Evolutionary conservation across 2,113 vertebrate species (phyloP).

Genomic region (Neogobius melanostomus): DNA sequence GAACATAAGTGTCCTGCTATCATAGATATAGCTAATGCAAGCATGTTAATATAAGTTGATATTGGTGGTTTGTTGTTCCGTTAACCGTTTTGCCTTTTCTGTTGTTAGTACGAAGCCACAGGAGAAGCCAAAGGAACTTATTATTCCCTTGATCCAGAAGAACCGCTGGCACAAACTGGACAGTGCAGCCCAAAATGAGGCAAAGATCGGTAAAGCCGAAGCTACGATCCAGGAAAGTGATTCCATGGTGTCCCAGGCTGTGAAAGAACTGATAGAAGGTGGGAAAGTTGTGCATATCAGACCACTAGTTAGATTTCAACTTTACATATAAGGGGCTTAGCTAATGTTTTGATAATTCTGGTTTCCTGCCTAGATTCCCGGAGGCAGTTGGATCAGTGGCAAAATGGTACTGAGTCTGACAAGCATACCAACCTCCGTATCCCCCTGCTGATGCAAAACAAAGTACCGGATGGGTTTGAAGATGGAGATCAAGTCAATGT

Average conservation of each 20-base stretch:
- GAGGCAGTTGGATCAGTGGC: constrained; percentile 80
- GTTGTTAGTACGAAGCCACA: constrained; percentile 73
- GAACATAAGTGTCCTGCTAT: background rate
- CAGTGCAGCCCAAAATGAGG: constrained; percentile 18
- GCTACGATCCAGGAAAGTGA: constrained; percentile 39
- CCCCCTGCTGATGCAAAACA: constrained; percentile 86
- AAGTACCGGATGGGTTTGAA: constrained; percentile 77
- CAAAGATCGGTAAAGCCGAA: constrained; percentile 18
- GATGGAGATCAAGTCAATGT: constrained; percentile 79
- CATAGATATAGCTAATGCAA: background rate
- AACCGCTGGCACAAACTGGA: constrained; percentile 76
- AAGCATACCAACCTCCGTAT: constrained; percentile 74
- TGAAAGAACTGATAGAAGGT: constrained; percentile 89
- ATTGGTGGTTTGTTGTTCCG: background rate
- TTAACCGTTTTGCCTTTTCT: background rate
- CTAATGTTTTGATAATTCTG: background rate
- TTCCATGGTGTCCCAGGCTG: constrained; percentile 82
- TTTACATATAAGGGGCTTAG: too few species aligned
- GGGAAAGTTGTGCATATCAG: background rate
- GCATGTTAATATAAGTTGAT: background rate
- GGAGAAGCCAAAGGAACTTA: constrained; percentile 79
- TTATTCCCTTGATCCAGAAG: constrained; percentile 87
- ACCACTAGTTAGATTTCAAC: too few species aligned
- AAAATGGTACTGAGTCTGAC: constrained; percentile 70
- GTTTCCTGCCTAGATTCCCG: constrained; percentile 76